Evolutionary conservation across 2,113 vertebrate species (phyloP).

Genomic region (Eublepharis macularius): DNA sequence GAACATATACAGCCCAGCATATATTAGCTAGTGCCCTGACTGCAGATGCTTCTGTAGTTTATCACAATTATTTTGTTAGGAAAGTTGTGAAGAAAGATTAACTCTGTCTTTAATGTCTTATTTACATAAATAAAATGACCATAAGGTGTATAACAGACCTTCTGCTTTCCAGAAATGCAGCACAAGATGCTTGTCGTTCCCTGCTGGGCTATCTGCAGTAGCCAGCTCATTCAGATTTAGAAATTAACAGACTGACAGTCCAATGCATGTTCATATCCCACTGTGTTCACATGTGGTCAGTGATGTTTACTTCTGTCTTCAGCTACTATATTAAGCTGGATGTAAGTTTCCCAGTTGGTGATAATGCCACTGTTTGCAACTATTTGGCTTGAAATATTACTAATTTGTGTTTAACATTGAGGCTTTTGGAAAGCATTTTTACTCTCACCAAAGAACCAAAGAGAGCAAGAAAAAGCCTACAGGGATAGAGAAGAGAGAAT

Average conservation of each 20-base stretch:
- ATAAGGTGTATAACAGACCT: constrained; percentile 37
- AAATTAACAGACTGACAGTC: background rate
- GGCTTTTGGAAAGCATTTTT: too few species aligned
- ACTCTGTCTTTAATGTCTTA: background rate
- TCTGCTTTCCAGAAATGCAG: constrained; percentile 52
- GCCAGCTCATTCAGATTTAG: constrained; percentile 45
- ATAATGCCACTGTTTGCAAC: too few species aligned
- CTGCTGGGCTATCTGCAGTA: constrained; percentile 58
- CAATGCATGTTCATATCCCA: background rate
- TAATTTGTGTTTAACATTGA: too few species aligned
- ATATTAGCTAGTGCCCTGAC: background rate
- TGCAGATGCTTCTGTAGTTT: background rate
- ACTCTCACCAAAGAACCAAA: too few species aligned
- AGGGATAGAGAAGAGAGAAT: too few species aligned
- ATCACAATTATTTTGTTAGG: constrained; percentile 9
- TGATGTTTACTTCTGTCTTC: background rate
- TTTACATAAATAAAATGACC: constrained; percentile 20
- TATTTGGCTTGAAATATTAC: too few species aligned
- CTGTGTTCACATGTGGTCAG: background rate
- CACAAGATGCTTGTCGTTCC: constrained; percentile 59
- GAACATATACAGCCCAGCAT: background rate
- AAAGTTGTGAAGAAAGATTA: constrained; percentile 10
- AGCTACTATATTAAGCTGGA: background rate
- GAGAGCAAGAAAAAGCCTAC: too few species aligned
- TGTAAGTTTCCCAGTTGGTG: too few species aligned